Base-by-base conservation (phyloP, 1,140 invertebrate species). In the Drosophila subpulchrella region DNA sequence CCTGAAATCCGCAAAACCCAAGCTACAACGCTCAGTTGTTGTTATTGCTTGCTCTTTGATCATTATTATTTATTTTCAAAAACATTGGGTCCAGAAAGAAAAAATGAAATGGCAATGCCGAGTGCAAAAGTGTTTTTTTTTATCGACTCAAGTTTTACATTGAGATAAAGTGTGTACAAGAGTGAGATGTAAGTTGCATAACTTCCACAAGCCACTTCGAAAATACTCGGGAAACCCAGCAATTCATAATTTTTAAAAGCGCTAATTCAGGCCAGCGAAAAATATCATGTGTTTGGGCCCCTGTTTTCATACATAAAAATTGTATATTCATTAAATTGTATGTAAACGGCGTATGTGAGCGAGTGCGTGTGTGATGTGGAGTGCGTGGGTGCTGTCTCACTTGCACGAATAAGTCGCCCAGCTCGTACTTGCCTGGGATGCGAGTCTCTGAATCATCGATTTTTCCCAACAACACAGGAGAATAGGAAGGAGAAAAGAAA, bases 151-250 rank as follows among this genome's bases (percentile, higher is more conserved):
- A 13, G 39, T 32, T 34, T 39, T 66, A 17, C 55, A 55, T 70
- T 48, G 38, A 44, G 24, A 42, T 62, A 53, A 81, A 71, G 80
- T 84, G 80, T 84, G 85, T 74, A 50, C 75, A 72, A 90, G 62
- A 84, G 84, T 85, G 81, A 90, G 85, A 90, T 77, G 85, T 84
- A 90, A 89, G 84, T 89, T 89, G 84, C 84, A 89, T 89, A 89
- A 89, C 78, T 78, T 61, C 60, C 62, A 62, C 17, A 62, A 15
- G 13, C 27, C 39, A 44, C 24, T 10, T 36, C 17, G 13, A n/a
- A 36, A 15, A 24, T 12, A 32, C 11, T 44, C 10, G 6, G 20
- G 41, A 1, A 47, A 59, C 42, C 20, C 44, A 24, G 50, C 27
- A 10, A 50, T 32, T 24, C 10, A 20, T 20, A 41, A 39, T 24